Base-by-base conservation (phyloP, 2,888 invertebrate genomes). In the Rotaria macrura region DNA sequence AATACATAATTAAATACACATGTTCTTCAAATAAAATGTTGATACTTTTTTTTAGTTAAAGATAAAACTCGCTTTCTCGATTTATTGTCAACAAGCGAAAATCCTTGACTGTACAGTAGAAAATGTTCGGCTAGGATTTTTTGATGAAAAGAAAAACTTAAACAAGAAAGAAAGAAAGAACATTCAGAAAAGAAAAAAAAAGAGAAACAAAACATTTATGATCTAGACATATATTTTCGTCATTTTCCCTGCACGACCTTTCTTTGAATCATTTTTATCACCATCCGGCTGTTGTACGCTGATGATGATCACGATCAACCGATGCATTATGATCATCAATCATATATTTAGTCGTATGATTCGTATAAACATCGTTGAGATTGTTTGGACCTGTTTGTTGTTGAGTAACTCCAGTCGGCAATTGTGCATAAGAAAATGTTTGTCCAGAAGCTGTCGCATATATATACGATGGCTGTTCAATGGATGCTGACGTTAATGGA, bases 401-500 rank as follows among this genome's bases (percentile, higher is more conserved):
- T 65, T 65, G 65, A 65, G 34, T 65, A 20, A 34, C 34, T 29
- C 65, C 79, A 25, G 79, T 14, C 12, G 79, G 79, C 43, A 79
- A 79, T 79, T 79, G 79, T 43, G 79, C 43, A 79, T 79, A 79
- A 65, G 65, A 65, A 65, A 65, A 65, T n/a, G 79, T 79, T 43
- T 79, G 43, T 25, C 79, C 79, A 79, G 79, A 43, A 43, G 79
- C 43, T 12, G 79, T 79, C 17, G 79, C 12, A 43, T 79, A 79
- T 20, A 43, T 43, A 79, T 43, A 79, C 2, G 40, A 79, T 43
- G 43, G 43, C 25, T 65, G 65, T 43, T 43, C 79, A 43, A 43
- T 79, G 2, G 43, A 23, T 43, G 40, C 79, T 12, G 79, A 43
- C 17, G 79, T 79, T 43, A 79, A 43, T 12, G 79, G 65, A 65